phyloP scores from a whole-genome alignment of 2,113 vertebrate genomes.

The Melanostigma gelatinosum region DNA sequence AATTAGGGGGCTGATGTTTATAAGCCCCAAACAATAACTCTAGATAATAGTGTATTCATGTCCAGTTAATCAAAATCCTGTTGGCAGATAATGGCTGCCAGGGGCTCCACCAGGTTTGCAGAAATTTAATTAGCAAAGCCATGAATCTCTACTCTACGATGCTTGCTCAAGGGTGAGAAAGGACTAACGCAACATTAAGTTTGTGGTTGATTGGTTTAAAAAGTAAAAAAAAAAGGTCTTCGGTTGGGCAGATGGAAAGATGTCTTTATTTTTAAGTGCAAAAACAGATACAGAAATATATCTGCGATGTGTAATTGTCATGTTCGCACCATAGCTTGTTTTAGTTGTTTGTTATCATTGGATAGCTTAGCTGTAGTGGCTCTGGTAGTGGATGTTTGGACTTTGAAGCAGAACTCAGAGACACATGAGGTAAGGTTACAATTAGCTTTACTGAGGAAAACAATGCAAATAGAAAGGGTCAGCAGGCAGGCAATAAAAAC shows the following conservation, averaged over 20 bases:
- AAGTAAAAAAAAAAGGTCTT: conserved; percentile 46
- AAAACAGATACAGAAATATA: neutral
- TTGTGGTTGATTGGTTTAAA: conserved; percentile 50
- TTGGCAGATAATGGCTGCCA: conserved; percentile 79
- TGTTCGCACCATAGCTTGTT: conserved; percentile 22
- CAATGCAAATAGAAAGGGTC: neutral
- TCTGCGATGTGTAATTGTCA: neutral
- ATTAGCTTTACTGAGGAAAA: neutral
- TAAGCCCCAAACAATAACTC: conserved; percentile 73
- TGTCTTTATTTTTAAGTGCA: conserved; percentile 23
- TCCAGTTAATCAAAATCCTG: conserved; percentile 81
- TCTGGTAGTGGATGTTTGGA: conserved; percentile 8
- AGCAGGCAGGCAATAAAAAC: neutral
- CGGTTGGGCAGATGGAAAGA: conserved; percentile 15
- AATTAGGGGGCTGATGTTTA: conserved; percentile 75
- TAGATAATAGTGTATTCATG: conserved; percentile 74
- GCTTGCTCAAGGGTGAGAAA: conserved; percentile 70
- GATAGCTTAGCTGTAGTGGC: conserved; percentile 15
- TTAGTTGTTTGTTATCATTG: conserved; percentile 2
- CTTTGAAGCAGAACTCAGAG: neutral
- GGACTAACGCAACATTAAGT: conserved; percentile 54
- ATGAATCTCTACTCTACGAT: conserved; percentile 73
- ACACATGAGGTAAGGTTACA: neutral
- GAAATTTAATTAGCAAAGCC: conserved; percentile 79
- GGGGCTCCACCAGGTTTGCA: conserved; percentile 74